Evolutionary conservation across 2,888 invertebrate species (phyloP).

Genomic region (Epinotia bilunana): DNA sequence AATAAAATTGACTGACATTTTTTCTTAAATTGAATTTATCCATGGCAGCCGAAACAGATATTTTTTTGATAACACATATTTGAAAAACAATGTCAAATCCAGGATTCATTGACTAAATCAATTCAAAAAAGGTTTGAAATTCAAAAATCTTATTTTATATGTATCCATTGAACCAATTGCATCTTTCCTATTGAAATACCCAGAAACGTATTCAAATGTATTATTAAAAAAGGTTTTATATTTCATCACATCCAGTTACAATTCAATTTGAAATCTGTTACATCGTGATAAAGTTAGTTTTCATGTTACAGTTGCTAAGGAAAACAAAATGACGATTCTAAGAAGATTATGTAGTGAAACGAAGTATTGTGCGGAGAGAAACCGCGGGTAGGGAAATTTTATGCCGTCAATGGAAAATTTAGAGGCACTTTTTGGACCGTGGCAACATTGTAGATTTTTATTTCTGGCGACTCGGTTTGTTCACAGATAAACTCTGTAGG

Average conservation of each 20-base stretch:
- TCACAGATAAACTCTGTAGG: too few species aligned
- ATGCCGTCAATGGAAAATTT: not conserved
- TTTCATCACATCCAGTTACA: not conserved
- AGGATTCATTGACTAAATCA: too few species aligned
- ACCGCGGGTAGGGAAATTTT: constrained; percentile 7
- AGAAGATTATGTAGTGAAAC: constrained; percentile 24
- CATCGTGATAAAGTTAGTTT: not conserved
- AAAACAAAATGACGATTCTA: constrained; percentile 21
- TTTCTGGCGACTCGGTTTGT: not conserved
- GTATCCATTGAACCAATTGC: not conserved
- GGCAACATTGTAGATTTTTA: not conserved
- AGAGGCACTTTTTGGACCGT: not conserved
- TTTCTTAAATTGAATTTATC: too few species aligned
- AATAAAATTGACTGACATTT: too few species aligned
- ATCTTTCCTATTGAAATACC: not conserved
- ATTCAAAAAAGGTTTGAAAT: too few species aligned
- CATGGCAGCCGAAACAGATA: too few species aligned
- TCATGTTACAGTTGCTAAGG: not conserved
- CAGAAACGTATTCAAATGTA: not conserved
- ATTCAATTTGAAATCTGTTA: not conserved
- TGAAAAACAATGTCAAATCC: too few species aligned
- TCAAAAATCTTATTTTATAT: too few species aligned
- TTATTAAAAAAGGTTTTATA: constrained; percentile 2
- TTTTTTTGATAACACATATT: too few species aligned
- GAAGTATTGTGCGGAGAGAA: constrained; percentile 10